phyloP scores from a whole-genome alignment of 2,888 invertebrate genomes.

The Argyresthia albistria region DNA sequence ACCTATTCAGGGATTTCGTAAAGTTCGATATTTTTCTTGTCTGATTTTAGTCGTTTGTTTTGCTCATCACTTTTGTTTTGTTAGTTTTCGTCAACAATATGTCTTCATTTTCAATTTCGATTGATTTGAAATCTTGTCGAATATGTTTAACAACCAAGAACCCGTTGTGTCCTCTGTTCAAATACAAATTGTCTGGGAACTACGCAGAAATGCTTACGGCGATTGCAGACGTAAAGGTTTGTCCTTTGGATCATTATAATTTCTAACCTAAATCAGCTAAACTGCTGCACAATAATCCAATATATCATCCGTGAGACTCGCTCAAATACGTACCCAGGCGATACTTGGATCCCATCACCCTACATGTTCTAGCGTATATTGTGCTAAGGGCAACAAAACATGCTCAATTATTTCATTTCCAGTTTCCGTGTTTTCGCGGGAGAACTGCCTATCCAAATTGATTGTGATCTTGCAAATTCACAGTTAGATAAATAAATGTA shows the following conservation, averaged over 20 bases:
- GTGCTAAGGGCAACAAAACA: no score
- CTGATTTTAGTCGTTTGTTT: not conserved
- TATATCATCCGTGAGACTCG: no score
- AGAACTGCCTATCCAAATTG: no score
- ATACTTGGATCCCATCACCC: no score
- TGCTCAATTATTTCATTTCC: no score
- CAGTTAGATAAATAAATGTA: no score
- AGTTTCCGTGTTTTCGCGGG: no score
- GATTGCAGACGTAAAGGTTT: slow-evolving; percentile 62
- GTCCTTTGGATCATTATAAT: slow-evolving; percentile 4
- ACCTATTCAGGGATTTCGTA: not conserved
- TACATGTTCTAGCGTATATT: no score
- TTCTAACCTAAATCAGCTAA: not conserved
- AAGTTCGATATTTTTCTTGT: not conserved
- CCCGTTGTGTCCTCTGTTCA: slow-evolving; percentile 56
- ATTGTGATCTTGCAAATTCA: no score
- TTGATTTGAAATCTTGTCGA: slow-evolving; percentile 52
- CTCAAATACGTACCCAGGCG: no score
- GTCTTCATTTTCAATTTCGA: slow-evolving; percentile 11
- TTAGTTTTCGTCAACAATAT: not conserved
- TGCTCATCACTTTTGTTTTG: slow-evolving; percentile 2
- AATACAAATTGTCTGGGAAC: slow-evolving; percentile 61
- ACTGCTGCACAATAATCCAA: no score
- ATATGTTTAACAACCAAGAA: slow-evolving; percentile 56
- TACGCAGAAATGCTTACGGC: slow-evolving; percentile 68